Percentiles rank a stretch among this genome's conserved stretches.
Evolutionary conservation across 1,140 invertebrate genomes (phyloP).

Genomic region (Bombus fervidus): DNA sequence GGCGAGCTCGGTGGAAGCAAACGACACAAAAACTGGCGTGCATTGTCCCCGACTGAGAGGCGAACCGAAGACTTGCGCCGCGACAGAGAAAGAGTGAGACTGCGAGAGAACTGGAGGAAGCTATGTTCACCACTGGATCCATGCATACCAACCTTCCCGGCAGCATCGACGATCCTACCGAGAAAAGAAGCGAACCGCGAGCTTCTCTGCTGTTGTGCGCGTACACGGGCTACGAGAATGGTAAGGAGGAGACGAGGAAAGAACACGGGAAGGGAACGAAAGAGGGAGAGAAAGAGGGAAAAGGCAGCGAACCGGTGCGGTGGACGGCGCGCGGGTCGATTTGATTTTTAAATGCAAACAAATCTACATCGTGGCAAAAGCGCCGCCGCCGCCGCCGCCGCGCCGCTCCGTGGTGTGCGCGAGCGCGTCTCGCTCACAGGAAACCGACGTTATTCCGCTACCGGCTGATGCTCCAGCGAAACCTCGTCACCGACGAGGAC

Average conservation of each 20-base stretch:
- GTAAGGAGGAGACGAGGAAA: conserved; percentile 48
- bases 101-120: conserved; percentile 38
- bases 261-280: not conserved
- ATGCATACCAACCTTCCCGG: conserved; percentile 75
- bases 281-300: not conserved
- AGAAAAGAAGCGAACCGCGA: conserved; percentile 53
- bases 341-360: conserved; percentile 84
- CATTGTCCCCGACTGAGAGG: conserved; percentile 76
- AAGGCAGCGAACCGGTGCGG: not conserved
- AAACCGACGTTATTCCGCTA: too few species aligned
- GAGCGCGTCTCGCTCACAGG: too few species aligned
- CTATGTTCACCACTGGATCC: conserved; percentile 60
- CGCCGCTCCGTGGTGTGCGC: too few species aligned
- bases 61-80: conserved; percentile 43
- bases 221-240: conserved; percentile 27
- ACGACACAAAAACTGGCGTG: conserved; percentile 81
- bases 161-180: conserved; percentile 56
- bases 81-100: conserved; percentile 54
- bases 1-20: conserved; percentile 73
- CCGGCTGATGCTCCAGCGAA: not conserved
- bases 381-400: conserved; percentile 72
- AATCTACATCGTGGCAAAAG: conserved; percentile 82
- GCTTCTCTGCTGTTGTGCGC: conserved; percentile 1
- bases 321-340: conserved; percentile 67
- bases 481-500: conserved; percentile 58